These are phyloP conservation scores for Zingel zingel DNA, from an alignment of 2,113 vertebrate genomes.

Conservation along the genomic window DNA sequence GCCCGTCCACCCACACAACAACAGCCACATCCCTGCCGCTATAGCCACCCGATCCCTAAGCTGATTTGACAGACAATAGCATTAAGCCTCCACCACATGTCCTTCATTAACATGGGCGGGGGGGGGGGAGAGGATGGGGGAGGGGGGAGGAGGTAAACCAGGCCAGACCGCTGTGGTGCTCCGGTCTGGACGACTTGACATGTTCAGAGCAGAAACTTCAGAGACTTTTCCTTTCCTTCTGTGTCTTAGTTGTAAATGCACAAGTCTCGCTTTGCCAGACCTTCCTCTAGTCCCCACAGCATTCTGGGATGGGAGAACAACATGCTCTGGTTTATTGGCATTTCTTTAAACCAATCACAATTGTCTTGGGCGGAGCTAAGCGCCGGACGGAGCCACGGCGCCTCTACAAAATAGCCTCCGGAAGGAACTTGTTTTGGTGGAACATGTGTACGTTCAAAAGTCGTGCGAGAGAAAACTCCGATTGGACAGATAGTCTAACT, in stretches of 20 bases:
- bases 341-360: no score
- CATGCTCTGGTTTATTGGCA: no score
- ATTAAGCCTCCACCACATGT: slow-evolving; percentile 74
- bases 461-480: no score
- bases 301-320: no score
- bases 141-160: slow-evolving; percentile 9
- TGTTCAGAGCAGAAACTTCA: background rate
- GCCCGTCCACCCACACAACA: slow-evolving; percentile 60
- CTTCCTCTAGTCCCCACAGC: no score
- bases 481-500: no score
- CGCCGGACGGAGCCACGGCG: no score
- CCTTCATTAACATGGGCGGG: slow-evolving; percentile 48
- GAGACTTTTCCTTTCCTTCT: background rate
- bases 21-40: slow-evolving; percentile 49
- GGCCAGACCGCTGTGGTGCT: background rate
- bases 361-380: no score
- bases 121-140: background rate
- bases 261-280: no score
- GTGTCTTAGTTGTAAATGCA: background rate
- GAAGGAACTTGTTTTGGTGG: no score
- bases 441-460: no score
- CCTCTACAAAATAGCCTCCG: no score
- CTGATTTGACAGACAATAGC: slow-evolving; percentile 78
- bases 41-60: slow-evolving; percentile 63
- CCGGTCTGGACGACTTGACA: background rate